Evolutionary conservation across 1,140 invertebrate species (phyloP).

Genomic region (Helicoverpa zea): DNA sequence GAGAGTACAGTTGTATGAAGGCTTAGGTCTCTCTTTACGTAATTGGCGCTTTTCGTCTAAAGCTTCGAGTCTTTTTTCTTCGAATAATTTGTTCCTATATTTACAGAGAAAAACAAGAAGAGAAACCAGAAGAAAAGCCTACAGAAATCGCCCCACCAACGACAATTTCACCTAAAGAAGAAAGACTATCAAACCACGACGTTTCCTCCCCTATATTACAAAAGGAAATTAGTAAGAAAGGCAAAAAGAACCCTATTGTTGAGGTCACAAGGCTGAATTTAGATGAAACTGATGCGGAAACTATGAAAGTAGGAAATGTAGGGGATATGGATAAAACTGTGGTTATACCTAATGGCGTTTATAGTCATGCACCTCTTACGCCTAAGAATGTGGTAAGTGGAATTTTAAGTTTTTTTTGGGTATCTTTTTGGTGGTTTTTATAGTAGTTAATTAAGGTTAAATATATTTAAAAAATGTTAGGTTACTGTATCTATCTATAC

Average conservation of each 20-base stretch:
- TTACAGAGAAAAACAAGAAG: conserved; percentile 65
- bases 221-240: conserved; percentile 38
- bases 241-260: conserved; percentile 39
- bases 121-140: conserved; percentile 64
- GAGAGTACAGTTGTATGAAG: no score
- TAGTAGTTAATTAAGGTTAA: neutral
- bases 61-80: no score
- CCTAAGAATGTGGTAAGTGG: conserved; percentile 68
- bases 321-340: conserved; percentile 70
- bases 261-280: conserved; percentile 7
- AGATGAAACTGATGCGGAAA: conserved; percentile 34
- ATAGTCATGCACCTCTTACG: conserved; percentile 67
- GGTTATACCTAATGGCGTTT: conserved; percentile 68
- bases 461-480: no score
- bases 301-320: conserved; percentile 18
- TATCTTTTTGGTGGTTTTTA: neutral
- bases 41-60: no score
- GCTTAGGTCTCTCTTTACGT: no score
- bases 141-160: conserved; percentile 41
- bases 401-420: conserved; percentile 13
- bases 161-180: conserved; percentile 58
- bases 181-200: conserved; percentile 53
- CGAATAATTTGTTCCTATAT: no score
- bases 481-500: no score
- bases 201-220: conserved; percentile 60